phyloP scores from a whole-genome alignment of 2,888 invertebrate genomes.

The Saturnia japonica region DNA sequence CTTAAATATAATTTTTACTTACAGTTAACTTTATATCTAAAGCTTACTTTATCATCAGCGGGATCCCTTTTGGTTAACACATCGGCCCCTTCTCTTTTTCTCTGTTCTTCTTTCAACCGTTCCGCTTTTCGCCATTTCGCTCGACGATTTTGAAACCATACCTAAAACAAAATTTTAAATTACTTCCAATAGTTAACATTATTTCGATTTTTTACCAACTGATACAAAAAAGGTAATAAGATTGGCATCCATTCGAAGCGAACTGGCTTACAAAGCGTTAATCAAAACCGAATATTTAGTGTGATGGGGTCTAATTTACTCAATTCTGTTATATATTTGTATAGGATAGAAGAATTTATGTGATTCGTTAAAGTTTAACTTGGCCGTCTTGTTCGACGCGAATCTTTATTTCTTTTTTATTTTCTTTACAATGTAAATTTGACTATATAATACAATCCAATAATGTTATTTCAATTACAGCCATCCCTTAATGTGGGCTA shows the following conservation, averaged over 20 bases:
- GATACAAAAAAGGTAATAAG: neutral
- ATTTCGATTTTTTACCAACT: neutral
- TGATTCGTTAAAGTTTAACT: neutral
- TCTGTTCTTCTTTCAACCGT: slow-evolving; percentile 94
- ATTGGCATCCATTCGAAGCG: neutral
- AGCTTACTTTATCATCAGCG: slow-evolving; percentile 80
- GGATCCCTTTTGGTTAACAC: slow-evolving; percentile 83
- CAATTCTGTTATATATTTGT: neutral
- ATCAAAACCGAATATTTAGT: neutral
- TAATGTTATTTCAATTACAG: neutral
- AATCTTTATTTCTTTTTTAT: neutral
- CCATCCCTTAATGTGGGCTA: slow-evolving; percentile 29
- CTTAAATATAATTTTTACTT: no score
- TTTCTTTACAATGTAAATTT: neutral
- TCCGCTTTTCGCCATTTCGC: slow-evolving; percentile 97
- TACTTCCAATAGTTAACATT: slow-evolving; percentile 26
- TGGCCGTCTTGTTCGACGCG: no score
- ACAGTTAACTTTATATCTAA: neutral
- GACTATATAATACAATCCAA: neutral
- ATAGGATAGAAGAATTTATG: slow-evolving; percentile 7
- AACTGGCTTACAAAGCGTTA: no score
- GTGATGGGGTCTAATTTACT: no score
- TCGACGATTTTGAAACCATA: slow-evolving; percentile 96
- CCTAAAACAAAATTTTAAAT: slow-evolving; percentile 76
- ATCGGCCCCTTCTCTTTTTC: slow-evolving; percentile 89